These are phyloP conservation scores for Tapera naevia DNA, from an alignment of 2,797 vertebrate species.

Conservation along the genomic window DNA sequence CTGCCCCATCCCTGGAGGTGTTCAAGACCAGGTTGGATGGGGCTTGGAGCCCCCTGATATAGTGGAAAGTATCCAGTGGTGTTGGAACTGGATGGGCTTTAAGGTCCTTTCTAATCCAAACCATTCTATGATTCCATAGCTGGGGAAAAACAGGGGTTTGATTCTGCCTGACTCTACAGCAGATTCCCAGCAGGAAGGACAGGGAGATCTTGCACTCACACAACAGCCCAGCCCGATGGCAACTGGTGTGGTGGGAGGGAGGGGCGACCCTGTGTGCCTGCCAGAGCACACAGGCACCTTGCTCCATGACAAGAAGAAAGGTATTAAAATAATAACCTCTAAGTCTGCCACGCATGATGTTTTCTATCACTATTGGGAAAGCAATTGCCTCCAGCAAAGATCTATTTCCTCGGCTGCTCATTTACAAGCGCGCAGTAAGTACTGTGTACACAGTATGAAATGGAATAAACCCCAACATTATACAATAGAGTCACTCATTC, in stretches of 20 bases:
- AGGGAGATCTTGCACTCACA: neutral
- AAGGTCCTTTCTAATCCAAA: too few relatives aligned
- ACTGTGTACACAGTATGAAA: neutral
- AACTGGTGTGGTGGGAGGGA: neutral
- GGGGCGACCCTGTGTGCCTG: fast-evolving
- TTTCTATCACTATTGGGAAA: conserved; percentile 29
- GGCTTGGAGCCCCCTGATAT: too few relatives aligned
- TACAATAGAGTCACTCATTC: conserved; percentile 44
- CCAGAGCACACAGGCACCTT: fast-evolving
- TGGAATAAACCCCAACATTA: conserved; percentile 38
- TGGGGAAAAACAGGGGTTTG: neutral
- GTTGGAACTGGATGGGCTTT: too few relatives aligned
- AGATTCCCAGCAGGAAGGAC: fast-evolving
- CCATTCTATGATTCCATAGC: too few relatives aligned
- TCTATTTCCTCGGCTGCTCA: conserved; percentile 18
- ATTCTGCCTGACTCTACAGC: neutral
- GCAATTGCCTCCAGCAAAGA: conserved; percentile 5
- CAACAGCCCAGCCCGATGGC: neutral
- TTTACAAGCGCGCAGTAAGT: neutral
- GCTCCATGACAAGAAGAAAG: neutral
- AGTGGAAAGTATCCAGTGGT: too few relatives aligned
- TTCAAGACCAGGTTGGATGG: too few relatives aligned
- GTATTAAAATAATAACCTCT: conserved; percentile 14
- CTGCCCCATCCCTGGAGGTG: too few relatives aligned
- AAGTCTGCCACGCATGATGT: neutral